phyloP scores from a whole-genome alignment of 2,888 invertebrate genomes.

The Cetonia aurata region DNA sequence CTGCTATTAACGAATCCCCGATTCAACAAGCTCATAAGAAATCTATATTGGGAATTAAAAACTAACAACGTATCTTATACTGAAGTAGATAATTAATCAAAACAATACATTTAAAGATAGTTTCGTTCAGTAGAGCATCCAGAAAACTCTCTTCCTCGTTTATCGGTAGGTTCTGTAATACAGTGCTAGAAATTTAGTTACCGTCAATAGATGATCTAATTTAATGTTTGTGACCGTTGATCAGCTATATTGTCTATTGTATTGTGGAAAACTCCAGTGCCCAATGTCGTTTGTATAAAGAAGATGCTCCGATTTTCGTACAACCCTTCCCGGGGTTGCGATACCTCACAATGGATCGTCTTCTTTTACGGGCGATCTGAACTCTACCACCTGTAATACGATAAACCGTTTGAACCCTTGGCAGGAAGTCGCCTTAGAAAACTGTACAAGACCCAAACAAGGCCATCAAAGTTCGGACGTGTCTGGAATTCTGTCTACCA shows the following conservation, averaged over 20 bases:
- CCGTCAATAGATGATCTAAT: conserved; percentile 13
- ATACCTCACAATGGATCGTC: conserved; percentile 28
- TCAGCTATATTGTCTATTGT: conserved; percentile 14
- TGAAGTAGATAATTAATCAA: too few relatives aligned
- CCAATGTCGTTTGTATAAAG: background rate
- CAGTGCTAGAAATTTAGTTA: background rate
- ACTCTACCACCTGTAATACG: conserved; percentile 51
- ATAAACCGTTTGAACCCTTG: conserved; percentile 49
- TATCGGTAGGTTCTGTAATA: too few relatives aligned
- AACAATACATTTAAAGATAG: too few relatives aligned
- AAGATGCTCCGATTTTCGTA: conserved; percentile 20
- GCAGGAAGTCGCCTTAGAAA: conserved; percentile 49
- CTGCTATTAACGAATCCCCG: too few relatives aligned
- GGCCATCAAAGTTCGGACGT: conserved; percentile 53
- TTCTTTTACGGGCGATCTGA: conserved; percentile 50
- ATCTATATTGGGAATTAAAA: too few relatives aligned
- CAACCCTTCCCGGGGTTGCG: conserved; percentile 17
- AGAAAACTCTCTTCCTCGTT: too few relatives aligned
- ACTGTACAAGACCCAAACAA: conserved; percentile 51
- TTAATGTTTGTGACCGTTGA: background rate
- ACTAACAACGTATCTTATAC: too few relatives aligned
- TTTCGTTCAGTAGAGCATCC: too few relatives aligned
- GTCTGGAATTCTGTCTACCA: conserved; percentile 51
- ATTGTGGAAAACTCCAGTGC: background rate
- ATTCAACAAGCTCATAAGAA: too few relatives aligned